phyloP scores from a whole-genome alignment of 2,888 invertebrate species.

The Miltochrista miniata region DNA sequence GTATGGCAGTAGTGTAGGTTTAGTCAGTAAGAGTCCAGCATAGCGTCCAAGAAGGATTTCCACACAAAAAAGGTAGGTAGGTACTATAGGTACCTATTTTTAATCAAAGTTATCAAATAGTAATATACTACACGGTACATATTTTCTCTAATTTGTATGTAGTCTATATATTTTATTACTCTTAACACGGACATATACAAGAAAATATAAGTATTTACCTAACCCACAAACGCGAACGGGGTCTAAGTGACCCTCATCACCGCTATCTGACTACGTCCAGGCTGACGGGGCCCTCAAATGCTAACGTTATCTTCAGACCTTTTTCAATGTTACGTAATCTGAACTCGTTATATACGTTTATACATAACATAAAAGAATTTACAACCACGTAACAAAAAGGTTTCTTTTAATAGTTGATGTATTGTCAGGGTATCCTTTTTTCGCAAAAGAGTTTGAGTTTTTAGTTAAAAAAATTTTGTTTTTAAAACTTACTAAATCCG shows the following conservation, averaged over 20 bases:
- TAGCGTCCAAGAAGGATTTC: too few relatives aligned
- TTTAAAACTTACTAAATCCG: too few relatives aligned
- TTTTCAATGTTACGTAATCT: constrained; percentile 37
- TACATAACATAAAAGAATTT: constrained; percentile 3
- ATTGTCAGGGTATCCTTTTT: not conserved
- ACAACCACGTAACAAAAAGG: not conserved
- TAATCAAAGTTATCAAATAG: too few relatives aligned
- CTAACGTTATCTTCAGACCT: constrained; percentile 28
- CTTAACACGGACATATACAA: constrained; percentile 8
- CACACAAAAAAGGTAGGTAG: too few relatives aligned
- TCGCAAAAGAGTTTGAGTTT: not conserved
- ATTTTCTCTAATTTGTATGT: too few relatives aligned
- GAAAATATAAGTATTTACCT: constrained; percentile 27
- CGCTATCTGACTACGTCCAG: constrained; percentile 40
- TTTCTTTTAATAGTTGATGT: not conserved
- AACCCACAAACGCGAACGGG: constrained; percentile 8
- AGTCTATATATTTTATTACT: too few relatives aligned
- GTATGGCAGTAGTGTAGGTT: too few relatives aligned
- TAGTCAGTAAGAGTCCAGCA: too few relatives aligned
- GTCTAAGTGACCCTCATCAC: constrained; percentile 40
- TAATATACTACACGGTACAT: too few relatives aligned
- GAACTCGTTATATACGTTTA: constrained; percentile 8
- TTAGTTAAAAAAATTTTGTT: not conserved
- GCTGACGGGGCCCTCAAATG: constrained; percentile 25
- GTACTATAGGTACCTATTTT: too few relatives aligned